A percentile compares a stretch with the other conserved stretches of the same genome.
Evolutionary conservation across 2,113 vertebrate species (phyloP).

Genomic region (Lophotis ruficrista): DNA sequence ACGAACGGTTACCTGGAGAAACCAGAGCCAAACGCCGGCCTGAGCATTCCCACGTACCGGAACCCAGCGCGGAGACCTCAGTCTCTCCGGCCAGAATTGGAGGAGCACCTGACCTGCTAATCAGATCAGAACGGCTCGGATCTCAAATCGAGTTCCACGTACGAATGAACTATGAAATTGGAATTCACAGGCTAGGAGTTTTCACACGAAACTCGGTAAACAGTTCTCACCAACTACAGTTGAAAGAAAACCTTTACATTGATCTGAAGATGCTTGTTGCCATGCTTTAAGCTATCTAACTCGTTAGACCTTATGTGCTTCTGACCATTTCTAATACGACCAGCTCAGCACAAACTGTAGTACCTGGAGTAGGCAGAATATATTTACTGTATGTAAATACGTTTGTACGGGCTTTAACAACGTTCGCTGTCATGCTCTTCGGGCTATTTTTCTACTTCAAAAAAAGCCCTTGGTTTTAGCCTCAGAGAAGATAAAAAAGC

Average conservation of each 20-base stretch:
- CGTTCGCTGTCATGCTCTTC: neutral
- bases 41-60: fast-evolving
- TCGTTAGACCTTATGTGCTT: neutral
- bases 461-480: neutral
- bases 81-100: fast-evolving
- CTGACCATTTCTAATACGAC: neutral
- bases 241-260: neutral
- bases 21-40: fast-evolving
- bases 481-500: neutral
- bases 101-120: neutral
- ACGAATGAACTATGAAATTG: neutral
- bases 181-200: neutral
- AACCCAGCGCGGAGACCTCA: fast-evolving
- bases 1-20: neutral
- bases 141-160: neutral
- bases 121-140: neutral
- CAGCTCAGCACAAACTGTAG: neutral
- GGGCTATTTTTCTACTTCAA: neutral
- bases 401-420: neutral
- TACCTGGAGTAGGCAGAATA: neutral
- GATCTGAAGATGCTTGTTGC: neutral
- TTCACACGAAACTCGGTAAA: neutral
- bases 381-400: neutral
- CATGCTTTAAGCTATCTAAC: neutral
- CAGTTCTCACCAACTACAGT: neutral